These are phyloP conservation scores for Paratrypauchen microcephalus DNA, from an alignment of 2,797 vertebrate genomes.

Conservation along the genomic window DNA sequence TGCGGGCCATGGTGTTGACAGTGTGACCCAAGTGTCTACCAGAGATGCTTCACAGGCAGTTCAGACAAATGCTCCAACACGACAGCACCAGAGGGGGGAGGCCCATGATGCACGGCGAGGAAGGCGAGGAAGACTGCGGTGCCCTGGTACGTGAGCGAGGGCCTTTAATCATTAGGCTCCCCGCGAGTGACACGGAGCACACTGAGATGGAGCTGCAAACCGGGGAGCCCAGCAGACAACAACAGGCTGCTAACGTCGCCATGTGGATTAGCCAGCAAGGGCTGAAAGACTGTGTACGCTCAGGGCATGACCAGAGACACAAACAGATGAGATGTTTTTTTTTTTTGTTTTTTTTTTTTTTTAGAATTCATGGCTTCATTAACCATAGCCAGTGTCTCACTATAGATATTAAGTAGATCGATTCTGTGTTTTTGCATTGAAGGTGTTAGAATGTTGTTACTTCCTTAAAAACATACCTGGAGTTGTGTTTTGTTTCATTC, in stretches of 20 bases:
- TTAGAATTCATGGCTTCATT: constrained; percentile 71
- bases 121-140: constrained; percentile 30
- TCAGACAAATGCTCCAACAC: constrained; percentile 73
- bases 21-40: constrained; percentile 22
- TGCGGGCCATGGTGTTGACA: constrained; percentile 58
- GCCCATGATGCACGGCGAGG: neutral
- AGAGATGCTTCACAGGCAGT: constrained; percentile 60
- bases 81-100: constrained; percentile 67
- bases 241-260: constrained; percentile 60
- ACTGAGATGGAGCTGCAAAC: neutral
- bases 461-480: too few relatives aligned
- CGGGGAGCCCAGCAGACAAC: constrained; percentile 69
- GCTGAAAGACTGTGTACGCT: constrained; percentile 56
- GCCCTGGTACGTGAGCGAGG: constrained; percentile 55
- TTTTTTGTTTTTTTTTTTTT: constrained; percentile 21
- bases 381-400: constrained; percentile 60
- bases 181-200: constrained; percentile 67
- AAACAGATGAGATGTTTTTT: constrained; percentile 36
- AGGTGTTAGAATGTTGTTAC: too few relatives aligned
- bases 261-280: constrained; percentile 58
- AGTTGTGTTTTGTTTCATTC: too few relatives aligned
- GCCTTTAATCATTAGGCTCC: constrained; percentile 76
- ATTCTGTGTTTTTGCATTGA: constrained; percentile 43
- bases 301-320: constrained; percentile 50
- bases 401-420: constrained; percentile 66